Evolutionary conservation across 2,888 invertebrate species (phyloP), one percentile per base, ranked within the genome.

Genomic region (Ceraclea dissimilis): DNA sequence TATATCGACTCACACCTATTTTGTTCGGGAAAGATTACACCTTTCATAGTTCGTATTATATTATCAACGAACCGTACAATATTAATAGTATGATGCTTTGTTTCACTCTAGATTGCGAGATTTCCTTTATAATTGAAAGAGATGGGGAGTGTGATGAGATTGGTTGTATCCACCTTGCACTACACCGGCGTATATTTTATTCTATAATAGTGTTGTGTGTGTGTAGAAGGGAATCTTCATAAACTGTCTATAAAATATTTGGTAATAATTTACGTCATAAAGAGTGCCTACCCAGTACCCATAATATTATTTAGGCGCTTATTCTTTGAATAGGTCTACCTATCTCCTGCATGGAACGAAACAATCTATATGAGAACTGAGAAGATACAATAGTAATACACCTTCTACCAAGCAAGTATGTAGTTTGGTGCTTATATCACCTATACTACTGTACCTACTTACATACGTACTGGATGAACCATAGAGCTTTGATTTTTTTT

Each of bases 241-340:
- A 56, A 59, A 59, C 50, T 59, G 59, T 59, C 56, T 56, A 56
- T 56, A 59, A 59, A 59, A 59, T 56, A 59, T 59, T 59, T 53
- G 56, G 56, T 49, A 59, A 59, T 59, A 59, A 59, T 59, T 59
- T 56, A 56, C 56, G 59, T 52, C 56, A 46, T 52, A 56, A 58
- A 59, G 59, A 56, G 56, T 44, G 56, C 59, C 49, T 52, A 48
- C 56, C 59, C 26, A 26, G 52, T 46, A 49, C 17, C 51, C 10
- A 26, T 26, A 26, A 26, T 26, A n/a, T 26, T 26, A 26, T 26
- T 6, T 26, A 26, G 26, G 10, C 26, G 26, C 4, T n/a, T n/a
- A n/a, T 10, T 39, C n/a, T 13, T 39, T 5, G 18, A 18, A 49
- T 26, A 6, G 21, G 16, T 26, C 26, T 26, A 26, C 26, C 26